Percentiles rank a stretch among this genome's conserved stretches.
Evolutionary conservation across 2,113 vertebrate genomes (phyloP).

Genomic region (Clarias batrachus): DNA sequence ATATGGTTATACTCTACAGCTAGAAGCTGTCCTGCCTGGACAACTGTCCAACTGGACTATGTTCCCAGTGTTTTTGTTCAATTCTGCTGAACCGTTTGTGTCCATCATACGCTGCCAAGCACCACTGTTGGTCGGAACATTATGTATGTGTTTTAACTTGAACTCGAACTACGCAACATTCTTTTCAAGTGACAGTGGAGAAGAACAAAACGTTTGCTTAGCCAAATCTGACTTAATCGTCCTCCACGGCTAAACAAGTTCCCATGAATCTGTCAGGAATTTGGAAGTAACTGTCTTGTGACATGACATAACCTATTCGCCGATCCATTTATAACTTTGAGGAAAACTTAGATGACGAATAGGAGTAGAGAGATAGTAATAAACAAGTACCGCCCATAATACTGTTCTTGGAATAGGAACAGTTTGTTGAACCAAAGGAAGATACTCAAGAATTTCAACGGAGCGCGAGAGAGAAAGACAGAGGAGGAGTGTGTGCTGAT

Average conservation of each 20-base stretch:
- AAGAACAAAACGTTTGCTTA: neutral
- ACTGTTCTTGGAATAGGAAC: conserved; percentile 50
- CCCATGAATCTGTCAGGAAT: neutral
- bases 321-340: neutral
- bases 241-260: neutral
- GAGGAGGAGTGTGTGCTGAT: neutral
- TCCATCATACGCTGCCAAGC: neutral
- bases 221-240: conserved; percentile 10
- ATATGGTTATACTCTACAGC: neutral
- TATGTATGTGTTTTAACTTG: conserved; percentile 2
- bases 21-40: neutral
- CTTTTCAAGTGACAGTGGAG: conserved; percentile 20
- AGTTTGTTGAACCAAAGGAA: conserved; percentile 44
- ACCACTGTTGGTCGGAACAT: neutral
- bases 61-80: neutral
- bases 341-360: neutral
- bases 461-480: conserved; percentile 28
- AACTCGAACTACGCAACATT: neutral
- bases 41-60: conserved; percentile 19
- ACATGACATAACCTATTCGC: neutral
- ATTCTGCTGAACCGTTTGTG: neutral
- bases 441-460: conserved; percentile 29
- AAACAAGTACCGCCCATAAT: neutral
- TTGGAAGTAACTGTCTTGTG: neutral
- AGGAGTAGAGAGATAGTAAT: neutral